Percentiles rank a stretch among this genome's conserved stretches.
Conservation (phyloP, 2,797 vertebrate species). For the Tenualosa ilisha region DNA sequence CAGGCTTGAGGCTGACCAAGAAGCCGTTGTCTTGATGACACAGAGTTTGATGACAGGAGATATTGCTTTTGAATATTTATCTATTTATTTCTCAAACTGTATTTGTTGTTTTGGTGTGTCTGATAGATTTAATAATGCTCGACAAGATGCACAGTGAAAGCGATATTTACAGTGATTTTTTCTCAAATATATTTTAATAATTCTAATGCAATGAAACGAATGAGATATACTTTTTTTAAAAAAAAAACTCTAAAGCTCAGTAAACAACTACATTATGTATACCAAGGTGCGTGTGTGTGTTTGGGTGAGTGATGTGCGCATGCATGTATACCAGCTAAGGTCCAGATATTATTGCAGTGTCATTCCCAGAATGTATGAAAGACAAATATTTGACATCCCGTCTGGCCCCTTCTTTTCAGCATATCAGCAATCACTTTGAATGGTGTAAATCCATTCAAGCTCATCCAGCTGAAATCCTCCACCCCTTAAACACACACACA, state of each 20-base stretch:
- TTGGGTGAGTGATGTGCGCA: background rate
- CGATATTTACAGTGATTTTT: background rate
- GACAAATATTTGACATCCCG: background rate
- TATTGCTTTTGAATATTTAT: constrained; percentile 37
- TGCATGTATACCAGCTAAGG: background rate
- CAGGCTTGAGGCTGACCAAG: constrained; percentile 59
- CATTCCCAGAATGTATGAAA: background rate
- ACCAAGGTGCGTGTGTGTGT: background rate
- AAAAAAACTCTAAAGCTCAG: too few species aligned
- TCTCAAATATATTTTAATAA: background rate
- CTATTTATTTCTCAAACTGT: constrained; percentile 23
- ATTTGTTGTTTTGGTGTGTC: background rate
- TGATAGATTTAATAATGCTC: background rate
- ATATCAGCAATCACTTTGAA: background rate
- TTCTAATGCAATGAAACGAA: too few species aligned
- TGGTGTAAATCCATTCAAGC: background rate
- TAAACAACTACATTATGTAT: background rate
- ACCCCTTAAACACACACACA: background rate
- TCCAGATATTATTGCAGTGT: background rate
- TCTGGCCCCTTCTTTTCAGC: background rate
- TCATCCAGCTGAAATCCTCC: background rate
- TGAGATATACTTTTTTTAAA: too few species aligned
- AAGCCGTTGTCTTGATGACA: constrained; percentile 54
- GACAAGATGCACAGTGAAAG: background rate
- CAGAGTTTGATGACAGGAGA: constrained; percentile 56